phyloP scores from a whole-genome alignment of 2,113 vertebrate genomes.

The Melanostigma gelatinosum region DNA sequence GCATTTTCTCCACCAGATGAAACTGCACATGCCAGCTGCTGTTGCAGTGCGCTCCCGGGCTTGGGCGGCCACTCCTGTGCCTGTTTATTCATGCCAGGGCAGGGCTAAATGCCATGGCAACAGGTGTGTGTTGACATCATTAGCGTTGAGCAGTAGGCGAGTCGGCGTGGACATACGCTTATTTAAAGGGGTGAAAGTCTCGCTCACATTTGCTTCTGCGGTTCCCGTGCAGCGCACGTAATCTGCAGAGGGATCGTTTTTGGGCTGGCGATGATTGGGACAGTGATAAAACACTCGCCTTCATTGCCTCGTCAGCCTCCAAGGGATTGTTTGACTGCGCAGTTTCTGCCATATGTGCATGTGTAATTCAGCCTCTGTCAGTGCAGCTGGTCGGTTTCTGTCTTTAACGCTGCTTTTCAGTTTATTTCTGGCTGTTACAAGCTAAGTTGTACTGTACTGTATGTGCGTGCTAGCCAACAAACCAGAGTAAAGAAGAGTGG shows the following conservation, averaged over 20 bases:
- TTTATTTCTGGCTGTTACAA: constrained; percentile 36
- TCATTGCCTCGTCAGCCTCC: constrained; percentile 55
- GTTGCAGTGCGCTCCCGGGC: constrained; percentile 14
- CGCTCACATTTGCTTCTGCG: constrained; percentile 38
- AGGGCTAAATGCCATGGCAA: constrained; percentile 46
- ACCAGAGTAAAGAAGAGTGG: constrained; percentile 32
- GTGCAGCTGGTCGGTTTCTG: constrained; percentile 63
- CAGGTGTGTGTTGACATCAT: constrained; percentile 67
- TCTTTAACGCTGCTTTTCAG: constrained; percentile 13
- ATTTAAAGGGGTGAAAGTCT: background rate
- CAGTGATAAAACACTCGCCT: constrained; percentile 55
- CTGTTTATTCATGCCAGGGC: constrained; percentile 38
- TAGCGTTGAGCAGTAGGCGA: constrained; percentile 11
- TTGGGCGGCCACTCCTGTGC: constrained; percentile 20
- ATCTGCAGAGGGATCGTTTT: constrained; percentile 2
- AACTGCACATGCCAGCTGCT: constrained; percentile 45
- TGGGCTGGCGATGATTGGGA: constrained; percentile 41
- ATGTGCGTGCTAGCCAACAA: constrained; percentile 23
- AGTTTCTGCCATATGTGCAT: constrained; percentile 69
- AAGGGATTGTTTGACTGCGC: constrained; percentile 61
- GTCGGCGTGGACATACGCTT: background rate
- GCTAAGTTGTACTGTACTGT: constrained; percentile 24
- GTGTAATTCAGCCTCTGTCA: constrained; percentile 53
- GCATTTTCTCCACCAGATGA: constrained; percentile 26
- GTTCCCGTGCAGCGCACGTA: background rate